phyloP scores from a whole-genome alignment of 2,113 vertebrate species.

The Lasiurus cinereus region DNA sequence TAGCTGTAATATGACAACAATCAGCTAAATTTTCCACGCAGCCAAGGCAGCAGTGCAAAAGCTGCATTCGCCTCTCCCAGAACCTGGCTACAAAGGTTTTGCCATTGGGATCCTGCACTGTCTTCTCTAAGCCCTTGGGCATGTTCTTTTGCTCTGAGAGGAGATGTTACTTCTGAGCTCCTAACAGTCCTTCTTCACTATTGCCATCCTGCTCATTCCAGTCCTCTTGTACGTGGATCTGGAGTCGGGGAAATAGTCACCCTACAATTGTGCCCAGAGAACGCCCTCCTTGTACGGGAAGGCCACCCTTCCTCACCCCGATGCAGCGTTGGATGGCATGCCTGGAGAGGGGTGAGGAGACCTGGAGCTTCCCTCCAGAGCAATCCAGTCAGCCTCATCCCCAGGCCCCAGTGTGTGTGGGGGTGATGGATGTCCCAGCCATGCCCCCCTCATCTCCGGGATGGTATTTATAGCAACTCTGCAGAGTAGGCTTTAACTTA shows the following conservation, averaged over 20 bases:
- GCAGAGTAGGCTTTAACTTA: constrained; percentile 3
- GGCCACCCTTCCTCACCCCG: neutral
- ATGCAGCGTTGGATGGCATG: rapidly evolving
- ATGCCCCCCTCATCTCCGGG: neutral
- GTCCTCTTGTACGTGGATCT: neutral
- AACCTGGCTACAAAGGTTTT: neutral
- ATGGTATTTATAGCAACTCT: constrained; percentile 33
- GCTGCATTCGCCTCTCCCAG: neutral
- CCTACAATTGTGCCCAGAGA: rapidly evolving
- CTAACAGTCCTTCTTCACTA: neutral
- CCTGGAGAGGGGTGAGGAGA: neutral
- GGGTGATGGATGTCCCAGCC: neutral
- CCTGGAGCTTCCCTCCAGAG: neutral
- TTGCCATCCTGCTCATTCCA: neutral
- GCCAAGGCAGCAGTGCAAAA: neutral
- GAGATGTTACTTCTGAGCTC: neutral
- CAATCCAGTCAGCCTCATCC: neutral
- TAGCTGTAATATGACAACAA: constrained; percentile 30
- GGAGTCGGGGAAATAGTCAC: neutral
- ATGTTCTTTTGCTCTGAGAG: neutral
- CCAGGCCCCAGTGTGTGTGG: neutral
- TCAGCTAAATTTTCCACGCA: neutral
- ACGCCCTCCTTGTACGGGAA: neutral
- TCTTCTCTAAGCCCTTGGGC: neutral
- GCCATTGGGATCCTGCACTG: too few relatives aligned